Evolutionary conservation across 2,113 vertebrate species (phyloP), one percentile per base, ranked within the genome.

Genomic region (Epinephelus lanceolatus): DNA sequence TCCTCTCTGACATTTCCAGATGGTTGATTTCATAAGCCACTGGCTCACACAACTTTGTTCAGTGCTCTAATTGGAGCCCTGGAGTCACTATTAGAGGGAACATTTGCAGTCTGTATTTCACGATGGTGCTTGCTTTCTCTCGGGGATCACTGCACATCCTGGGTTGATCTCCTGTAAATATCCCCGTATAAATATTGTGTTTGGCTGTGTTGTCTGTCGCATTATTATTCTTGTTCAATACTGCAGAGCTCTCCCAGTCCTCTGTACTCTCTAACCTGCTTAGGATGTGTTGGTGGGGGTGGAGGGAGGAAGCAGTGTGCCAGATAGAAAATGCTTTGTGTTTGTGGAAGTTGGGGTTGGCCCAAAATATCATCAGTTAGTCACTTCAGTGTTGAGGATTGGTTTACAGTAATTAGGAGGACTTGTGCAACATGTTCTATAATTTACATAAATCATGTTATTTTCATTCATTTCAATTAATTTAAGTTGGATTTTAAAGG

Each of bases 51-150:
- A 65, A 49, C 62, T 57, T 33, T 80, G 45, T 14, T 55, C 9
- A 14, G 23, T 62, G 77, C 76, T 88, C 76, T 89, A 88, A 86
- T 88, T 90, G 83, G 73, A 83, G 70, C 81, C 84, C 79, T 60
- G 76, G 84, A 81, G 79, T 85, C 84, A 18, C 65, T 13, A 86
- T 80, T 71, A 68, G 55, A 67, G 55, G 6, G 51, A 23, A 77
- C 75, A 77, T 82, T 72, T 78, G 60, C 27, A 27, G 19, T 65
- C 74, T 67, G 72, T 63, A 40, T 73, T 61, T 78, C 14, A 45
- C 56, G 51, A 51, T 52, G 57, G 52, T 19, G 47, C 21, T 25
- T 3, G 14, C 27, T 53, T 72, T 86, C 59, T 78, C 37, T 52
- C 37, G 37, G 27, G 67, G 37, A 59, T 21, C 57, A 81, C 23